Evolutionary conservation across 2,888 invertebrate genomes (phyloP), one percentile per base, ranked within the genome.

Genomic region (Lissocephala sabroskyi): DNA sequence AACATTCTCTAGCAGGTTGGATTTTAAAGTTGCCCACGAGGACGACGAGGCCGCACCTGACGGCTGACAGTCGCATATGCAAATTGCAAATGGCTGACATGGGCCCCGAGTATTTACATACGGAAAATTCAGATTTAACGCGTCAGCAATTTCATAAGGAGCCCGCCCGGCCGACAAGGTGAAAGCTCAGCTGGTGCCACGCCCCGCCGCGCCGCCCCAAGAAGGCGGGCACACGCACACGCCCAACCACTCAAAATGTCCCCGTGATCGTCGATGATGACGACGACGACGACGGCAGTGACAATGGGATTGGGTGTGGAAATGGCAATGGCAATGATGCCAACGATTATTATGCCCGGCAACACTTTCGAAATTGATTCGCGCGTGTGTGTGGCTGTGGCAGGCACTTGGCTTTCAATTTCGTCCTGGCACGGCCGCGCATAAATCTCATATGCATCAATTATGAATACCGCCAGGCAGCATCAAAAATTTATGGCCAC

Each of bases 351-450:
- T 37, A 37, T 37, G 37, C 37, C 37, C 36, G 44, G 35, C 44
- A 45, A 45, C 37, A 45, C 36, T 45, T 45, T 17, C 44, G 65
- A 73, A 75, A 71, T 71, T 71, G 76, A 71, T 75, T 75, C 74
- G 65, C 61, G 63, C 73, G 73, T 67, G 73, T 75, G 35, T 33
- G 18, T 17, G 10, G 10, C 10, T 14, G n/a, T 4, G 11, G 32
- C 19, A 17, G 9, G 26, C n/a, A 11, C 11, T 30, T 30, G 30
- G 30, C 47, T 55, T 58, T 55, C 57, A 57, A 52, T 52, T 52
- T 50, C 14, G 41, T 28, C 37, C 19, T 39, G 52, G 45, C 54
- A 44, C 45, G 30, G 32, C 41, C 37, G 26, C 42, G 16, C 47
- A 47, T 29, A 44, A 49, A 44, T 41, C 23, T 33, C 43, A 35